Evolutionary conservation across 2,888 invertebrate species (phyloP), one percentile per base, ranked within the genome.

Genomic region (Pterostichus madidus): DNA sequence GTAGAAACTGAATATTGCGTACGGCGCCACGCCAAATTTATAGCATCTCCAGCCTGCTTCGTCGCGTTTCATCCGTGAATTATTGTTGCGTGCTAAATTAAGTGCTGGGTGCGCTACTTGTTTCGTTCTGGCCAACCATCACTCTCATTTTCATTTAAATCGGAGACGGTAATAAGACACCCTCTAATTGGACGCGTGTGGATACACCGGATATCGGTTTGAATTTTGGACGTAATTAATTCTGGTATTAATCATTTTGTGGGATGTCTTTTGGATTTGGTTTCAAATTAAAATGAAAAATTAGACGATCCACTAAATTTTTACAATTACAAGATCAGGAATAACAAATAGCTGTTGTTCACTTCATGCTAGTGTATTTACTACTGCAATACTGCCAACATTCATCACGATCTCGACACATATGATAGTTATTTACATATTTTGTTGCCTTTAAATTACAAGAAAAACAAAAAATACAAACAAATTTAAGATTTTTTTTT

Each of bases 1-100:
- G 80, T 81, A 46, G 39, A 81, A 73, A 71, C 73, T 56, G 80
- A 81, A 81, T 81, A 81, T 81, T 81, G 80, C 73, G 80, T 81
- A 81, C 56, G 31, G 73, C 56, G 59, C 80, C 73, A 35, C 64
- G 46, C 80, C 11, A 49, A 80, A 68, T 80, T 80, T 80, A 64
- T 68, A 24, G 32, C 64, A 32, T 53, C 76, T 64, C 31, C 71
- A 71, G 44, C 44, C n/a, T 71, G 71, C 71, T 44, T 71, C 49
- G 71, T 71, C 71, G 46, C 68, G 68, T 44, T 68, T 39, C 71
- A 24, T 17, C 71, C 10, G 17, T 71, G 71, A 71, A 46, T 71
- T 71, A 71, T 71, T 71, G 71, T 71, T 49, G 71, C 71, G 71
- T 49, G 71, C 15, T 46, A 71, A 71, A 71, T 71, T 71, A 71